phyloP scores from a whole-genome alignment of 2,797 vertebrate species.

The Aphelocoma californica region DNA sequence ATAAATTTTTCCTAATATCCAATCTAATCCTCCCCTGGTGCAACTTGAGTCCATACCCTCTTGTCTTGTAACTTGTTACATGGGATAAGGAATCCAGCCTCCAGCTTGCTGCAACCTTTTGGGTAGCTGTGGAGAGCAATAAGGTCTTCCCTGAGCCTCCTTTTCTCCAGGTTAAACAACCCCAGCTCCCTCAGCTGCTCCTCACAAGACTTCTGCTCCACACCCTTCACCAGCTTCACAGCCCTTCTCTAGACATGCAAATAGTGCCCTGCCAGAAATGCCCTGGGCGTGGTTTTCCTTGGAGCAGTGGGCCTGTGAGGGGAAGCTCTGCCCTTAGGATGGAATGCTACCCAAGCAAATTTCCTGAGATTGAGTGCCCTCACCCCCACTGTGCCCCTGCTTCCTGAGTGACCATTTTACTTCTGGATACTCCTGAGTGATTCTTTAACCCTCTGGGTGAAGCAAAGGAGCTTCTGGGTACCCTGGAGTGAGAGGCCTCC shows the following conservation, averaged over 20 bases:
- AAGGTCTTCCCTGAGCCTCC: not conserved
- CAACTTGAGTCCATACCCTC: not conserved
- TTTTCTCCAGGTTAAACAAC: not conserved
- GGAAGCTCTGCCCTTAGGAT: not conserved
- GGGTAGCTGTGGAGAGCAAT: not conserved
- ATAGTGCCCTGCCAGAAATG: not conserved
- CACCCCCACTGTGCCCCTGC: accelerated
- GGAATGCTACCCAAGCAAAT: not conserved
- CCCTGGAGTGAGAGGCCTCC: not conserved
- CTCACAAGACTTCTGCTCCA: not conserved
- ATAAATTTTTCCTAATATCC: not conserved
- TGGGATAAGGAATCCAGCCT: not conserved
- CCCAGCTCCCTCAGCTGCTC: not conserved
- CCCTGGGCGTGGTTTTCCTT: not conserved
- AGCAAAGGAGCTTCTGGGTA: not conserved
- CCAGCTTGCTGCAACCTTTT: not conserved
- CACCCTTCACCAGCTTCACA: not conserved
- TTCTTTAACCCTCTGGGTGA: not conserved
- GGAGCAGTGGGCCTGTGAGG: not conserved
- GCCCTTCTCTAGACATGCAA: not conserved
- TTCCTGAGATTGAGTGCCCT: not conserved
- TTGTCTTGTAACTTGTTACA: not conserved
- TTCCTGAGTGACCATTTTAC: not conserved
- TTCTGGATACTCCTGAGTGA: not conserved
- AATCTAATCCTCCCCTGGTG: not conserved